Percentiles rank a stretch among this genome's conserved stretches.
Evolutionary conservation across 2,797 vertebrate genomes (phyloP).

Genomic region (Spinibarbus caldwelli): DNA sequence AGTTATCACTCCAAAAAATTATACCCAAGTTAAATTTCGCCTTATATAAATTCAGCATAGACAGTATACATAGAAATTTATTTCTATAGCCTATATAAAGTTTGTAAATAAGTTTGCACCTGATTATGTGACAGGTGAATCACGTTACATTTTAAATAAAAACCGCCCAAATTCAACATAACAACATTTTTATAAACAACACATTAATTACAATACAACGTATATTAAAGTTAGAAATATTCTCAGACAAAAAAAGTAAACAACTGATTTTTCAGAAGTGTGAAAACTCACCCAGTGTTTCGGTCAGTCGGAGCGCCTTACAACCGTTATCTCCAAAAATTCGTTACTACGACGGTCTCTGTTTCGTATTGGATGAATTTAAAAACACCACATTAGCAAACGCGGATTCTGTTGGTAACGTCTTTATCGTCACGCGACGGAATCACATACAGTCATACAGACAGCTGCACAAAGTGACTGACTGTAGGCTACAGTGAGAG

Average conservation of each 20-base stretch:
- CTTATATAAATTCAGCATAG: neutral
- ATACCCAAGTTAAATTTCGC: neutral
- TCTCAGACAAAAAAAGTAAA: neutral
- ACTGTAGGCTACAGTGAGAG: slow-evolving; percentile 52
- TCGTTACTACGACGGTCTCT: neutral
- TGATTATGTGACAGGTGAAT: slow-evolving; percentile 4
- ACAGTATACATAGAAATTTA: neutral
- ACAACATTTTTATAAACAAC: neutral
- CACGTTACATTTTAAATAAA: neutral
- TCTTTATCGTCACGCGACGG: slow-evolving; percentile 42
- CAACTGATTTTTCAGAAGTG: neutral
- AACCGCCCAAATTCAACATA: neutral
- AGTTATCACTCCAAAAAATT: neutral
- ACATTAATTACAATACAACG: neutral
- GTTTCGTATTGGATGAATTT: slow-evolving; percentile 27
- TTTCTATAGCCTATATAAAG: neutral
- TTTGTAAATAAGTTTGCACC: neutral
- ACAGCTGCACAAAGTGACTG: slow-evolving; percentile 48
- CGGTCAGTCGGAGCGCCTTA: neutral
- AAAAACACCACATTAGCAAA: slow-evolving; percentile 13
- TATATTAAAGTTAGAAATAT: neutral
- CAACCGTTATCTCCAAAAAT: slow-evolving; percentile 18
- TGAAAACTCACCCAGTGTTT: slow-evolving; percentile 30
- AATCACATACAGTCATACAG: slow-evolving; percentile 54
- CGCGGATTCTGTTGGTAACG: slow-evolving; percentile 23